Percentiles rank a stretch among this genome's conserved stretches.
phyloP scores from a whole-genome alignment of 1,140 invertebrate genomes.

The Nasonia vitripennis region DNA sequence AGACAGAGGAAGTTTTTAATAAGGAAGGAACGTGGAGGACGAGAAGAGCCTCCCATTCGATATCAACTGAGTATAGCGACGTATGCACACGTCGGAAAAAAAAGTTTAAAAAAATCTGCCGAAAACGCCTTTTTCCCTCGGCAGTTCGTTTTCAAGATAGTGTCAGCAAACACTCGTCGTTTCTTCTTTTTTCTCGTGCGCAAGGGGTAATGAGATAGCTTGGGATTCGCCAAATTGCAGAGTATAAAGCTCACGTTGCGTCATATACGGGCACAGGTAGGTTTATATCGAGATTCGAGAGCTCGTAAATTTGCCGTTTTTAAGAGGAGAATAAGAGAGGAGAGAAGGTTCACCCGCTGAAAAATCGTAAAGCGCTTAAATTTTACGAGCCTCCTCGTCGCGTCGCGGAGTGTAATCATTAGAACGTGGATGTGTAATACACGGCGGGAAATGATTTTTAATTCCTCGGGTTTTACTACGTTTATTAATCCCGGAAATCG shows the following conservation, averaged over 20 bases:
- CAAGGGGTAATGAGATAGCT: constrained; percentile 13
- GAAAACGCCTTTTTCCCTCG: background rate
- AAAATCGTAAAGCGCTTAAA: constrained; percentile 18
- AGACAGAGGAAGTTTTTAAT: constrained; percentile 5
- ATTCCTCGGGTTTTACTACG: background rate
- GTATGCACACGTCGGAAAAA: background rate
- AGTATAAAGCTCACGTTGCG: constrained; percentile 6
- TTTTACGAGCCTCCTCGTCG: background rate
- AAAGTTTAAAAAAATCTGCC: background rate
- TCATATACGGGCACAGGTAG: background rate
- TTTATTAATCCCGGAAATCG: background rate
- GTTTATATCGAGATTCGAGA: constrained; percentile 11
- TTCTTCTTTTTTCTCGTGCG: background rate
- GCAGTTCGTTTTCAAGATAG: background rate
- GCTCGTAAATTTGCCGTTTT: constrained; percentile 18
- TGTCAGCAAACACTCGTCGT: background rate
- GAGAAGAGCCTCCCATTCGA: constrained; percentile 8
- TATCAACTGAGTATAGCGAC: background rate
- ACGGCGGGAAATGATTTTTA: background rate
- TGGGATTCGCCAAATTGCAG: constrained; percentile 13
- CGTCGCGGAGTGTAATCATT: background rate
- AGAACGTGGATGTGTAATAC: background rate
- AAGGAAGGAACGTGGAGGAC: background rate
- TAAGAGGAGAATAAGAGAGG: constrained; percentile 8
- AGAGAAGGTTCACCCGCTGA: background rate